phyloP scores from a whole-genome alignment of 1,140 invertebrate species.

The Ooceraea biroi region DNA sequence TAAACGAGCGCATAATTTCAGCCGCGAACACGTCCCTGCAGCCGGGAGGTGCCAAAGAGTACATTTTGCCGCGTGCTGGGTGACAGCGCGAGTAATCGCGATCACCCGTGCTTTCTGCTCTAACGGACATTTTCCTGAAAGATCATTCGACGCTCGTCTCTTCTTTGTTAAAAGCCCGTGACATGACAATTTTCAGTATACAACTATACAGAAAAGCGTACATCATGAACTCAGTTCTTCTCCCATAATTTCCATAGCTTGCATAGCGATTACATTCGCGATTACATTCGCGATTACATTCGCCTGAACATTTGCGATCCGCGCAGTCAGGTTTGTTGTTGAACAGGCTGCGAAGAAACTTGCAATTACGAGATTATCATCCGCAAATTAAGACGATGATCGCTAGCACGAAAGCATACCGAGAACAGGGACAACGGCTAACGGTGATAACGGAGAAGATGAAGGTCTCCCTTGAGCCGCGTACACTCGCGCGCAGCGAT shows the following conservation, averaged over 20 bases:
- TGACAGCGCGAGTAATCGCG: slow-evolving; percentile 64
- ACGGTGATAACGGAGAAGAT: slow-evolving; percentile 29
- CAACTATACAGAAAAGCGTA: background rate
- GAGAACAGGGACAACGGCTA: background rate
- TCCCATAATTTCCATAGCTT: background rate
- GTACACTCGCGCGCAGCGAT: slow-evolving; percentile 24
- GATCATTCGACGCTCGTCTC: slow-evolving; percentile 18
- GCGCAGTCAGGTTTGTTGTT: background rate
- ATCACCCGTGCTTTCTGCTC: slow-evolving; percentile 39
- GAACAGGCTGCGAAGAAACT: slow-evolving; percentile 4
- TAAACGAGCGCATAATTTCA: slow-evolving; percentile 84
- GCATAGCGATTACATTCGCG: background rate
- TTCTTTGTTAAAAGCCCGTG: too few species aligned
- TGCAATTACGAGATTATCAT: slow-evolving; percentile 27
- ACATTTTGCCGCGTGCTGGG: slow-evolving; percentile 62
- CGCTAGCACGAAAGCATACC: background rate
- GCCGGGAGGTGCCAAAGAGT: slow-evolving; percentile 69
- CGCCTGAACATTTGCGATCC: background rate
- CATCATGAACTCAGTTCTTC: background rate
- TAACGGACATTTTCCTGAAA: slow-evolving; percentile 14
- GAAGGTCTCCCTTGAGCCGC: slow-evolving; percentile 41
- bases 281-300: background rate
- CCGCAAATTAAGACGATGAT: slow-evolving; percentile 34
- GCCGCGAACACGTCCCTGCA: slow-evolving; percentile 71
- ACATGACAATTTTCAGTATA: background rate